Evolutionary conservation across 2,888 invertebrate species (phyloP), one percentile per base, ranked within the genome.

Genomic region (Geotrupes spiniger): DNA sequence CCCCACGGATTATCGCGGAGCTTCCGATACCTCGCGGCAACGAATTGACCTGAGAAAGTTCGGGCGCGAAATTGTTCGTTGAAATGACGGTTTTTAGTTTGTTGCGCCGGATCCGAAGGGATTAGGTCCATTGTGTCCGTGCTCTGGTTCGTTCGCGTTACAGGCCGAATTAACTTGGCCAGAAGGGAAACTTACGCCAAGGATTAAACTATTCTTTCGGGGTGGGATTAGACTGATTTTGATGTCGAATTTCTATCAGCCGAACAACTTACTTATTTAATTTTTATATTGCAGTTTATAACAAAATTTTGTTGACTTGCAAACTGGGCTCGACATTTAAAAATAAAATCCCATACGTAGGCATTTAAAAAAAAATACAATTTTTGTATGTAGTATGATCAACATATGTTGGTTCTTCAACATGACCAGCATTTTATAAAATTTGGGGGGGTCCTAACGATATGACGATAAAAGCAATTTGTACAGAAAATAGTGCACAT

Each of bases 121-220:
- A 69, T 69, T 70, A 69, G 59, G 56, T 61, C 66, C 63, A 69
- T 70, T 71, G 70, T 69, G 65, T 64, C 65, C 65, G 65, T 59
- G 62, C 59, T 60, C 55, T 57, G 58, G 51, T 56, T 59, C 52
- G 50, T 57, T 60, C 61, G 63, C 60, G 65, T 66, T 67, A 66
- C 64, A 61, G 62, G 62, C 59, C 58, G 65, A 65, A 69, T 68
- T 68, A 69, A 66, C 66, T 65, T 46, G 61, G 61, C 67, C 64
- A 64, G 67, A 64, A 66, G 64, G 63, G 65, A 67, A 65, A 68
- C 66, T 69, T 68, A 64, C 68, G 65, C 56, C 56, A 58, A 65
- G 68, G 69, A 70, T 70, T 69, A 70, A 65, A 65, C 63, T 64
- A 66, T 69, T 67, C 63, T 60, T 63, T 59, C 63, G 65, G 66